Conservation (phyloP, 2,888 invertebrate species). For the Lithophane ornitopus region DNA sequence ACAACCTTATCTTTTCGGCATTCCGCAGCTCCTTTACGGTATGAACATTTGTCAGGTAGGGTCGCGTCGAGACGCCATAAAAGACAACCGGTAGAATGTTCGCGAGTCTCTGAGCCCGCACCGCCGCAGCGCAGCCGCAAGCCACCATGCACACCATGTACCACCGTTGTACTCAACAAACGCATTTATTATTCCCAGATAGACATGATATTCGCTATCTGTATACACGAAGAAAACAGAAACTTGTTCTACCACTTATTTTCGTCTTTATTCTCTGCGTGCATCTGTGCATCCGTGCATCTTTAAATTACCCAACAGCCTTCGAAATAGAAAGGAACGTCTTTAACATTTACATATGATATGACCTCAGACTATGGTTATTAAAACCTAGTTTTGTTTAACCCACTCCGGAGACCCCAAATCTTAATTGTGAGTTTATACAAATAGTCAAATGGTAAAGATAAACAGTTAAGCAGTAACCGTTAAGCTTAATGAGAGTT, state of each 20-base stretch:
- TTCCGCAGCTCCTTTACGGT: slow-evolving; percentile 60
- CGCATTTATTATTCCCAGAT: slow-evolving; percentile 65
- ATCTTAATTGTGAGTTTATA: slow-evolving; percentile 44
- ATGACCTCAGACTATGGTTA: slow-evolving; percentile 58
- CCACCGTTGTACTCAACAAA: slow-evolving; percentile 61
- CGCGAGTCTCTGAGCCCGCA: slow-evolving; percentile 61
- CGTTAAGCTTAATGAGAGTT: slow-evolving; percentile 37
- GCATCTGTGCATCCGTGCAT: slow-evolving; percentile 52
- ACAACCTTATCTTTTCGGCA: slow-evolving; percentile 63
- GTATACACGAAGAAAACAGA: slow-evolving; percentile 48
- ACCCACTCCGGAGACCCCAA: slow-evolving; percentile 55
- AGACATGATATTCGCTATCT: slow-evolving; percentile 63
- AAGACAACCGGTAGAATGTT: slow-evolving; percentile 82
- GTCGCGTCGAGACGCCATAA: slow-evolving; percentile 76
- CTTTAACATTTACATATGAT: slow-evolving; percentile 49
- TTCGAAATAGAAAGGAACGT: slow-evolving; percentile 62
- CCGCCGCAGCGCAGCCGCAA: slow-evolving; percentile 47
- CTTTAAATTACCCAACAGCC: slow-evolving; percentile 59
- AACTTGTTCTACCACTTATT: slow-evolving; percentile 55
- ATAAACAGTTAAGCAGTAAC: slow-evolving; percentile 32
- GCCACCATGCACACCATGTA: slow-evolving; percentile 62
- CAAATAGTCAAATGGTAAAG: slow-evolving; percentile 37
- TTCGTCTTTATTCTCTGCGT: slow-evolving; percentile 41
- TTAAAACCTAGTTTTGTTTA: slow-evolving; percentile 55
- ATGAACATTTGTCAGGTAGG: slow-evolving; percentile 69